phyloP scores from a whole-genome alignment of 2,113 vertebrate species.

The Camelus bactrianus region DNA sequence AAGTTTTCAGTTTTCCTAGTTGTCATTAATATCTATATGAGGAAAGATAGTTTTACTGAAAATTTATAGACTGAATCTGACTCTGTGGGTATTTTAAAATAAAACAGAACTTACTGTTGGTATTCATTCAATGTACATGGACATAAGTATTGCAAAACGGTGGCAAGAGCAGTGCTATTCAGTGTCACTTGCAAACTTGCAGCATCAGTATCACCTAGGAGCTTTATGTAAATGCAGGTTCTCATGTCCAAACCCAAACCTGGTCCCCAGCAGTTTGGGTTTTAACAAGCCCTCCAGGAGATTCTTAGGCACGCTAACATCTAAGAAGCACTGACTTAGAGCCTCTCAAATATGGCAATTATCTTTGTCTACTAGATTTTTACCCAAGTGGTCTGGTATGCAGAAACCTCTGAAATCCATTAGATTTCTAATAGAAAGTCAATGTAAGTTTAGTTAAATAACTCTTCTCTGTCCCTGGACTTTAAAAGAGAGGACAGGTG shows the following conservation, averaged over 20 bases:
- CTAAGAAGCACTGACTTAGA: not conserved
- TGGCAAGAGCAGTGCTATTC: not conserved
- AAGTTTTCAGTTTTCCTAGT: not conserved
- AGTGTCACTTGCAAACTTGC: not conserved
- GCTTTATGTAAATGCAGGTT: not conserved
- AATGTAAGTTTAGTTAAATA: conserved; percentile 15
- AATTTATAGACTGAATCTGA: not conserved
- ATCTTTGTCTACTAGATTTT: not conserved
- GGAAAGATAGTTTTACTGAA: not conserved
- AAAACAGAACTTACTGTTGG: not conserved
- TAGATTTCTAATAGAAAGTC: conserved; percentile 47
- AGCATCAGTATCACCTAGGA: not conserved
- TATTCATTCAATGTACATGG: not conserved
- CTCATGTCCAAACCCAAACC: not conserved
- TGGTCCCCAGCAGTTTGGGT: not conserved
- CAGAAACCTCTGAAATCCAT: conserved; percentile 7
- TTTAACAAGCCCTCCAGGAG: not conserved
- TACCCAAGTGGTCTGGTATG: not conserved
- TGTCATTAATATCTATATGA: conserved; percentile 17
- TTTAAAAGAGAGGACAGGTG: not conserved
- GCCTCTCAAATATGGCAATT: not conserved
- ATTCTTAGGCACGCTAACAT: not conserved
- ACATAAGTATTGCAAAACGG: not conserved
- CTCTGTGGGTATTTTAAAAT: not conserved
- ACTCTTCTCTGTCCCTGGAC: not conserved